Evolutionary conservation across 2,797 vertebrate species (phyloP), one percentile per base, ranked within the genome.

Genomic region (Takifugu ocellatus): DNA sequence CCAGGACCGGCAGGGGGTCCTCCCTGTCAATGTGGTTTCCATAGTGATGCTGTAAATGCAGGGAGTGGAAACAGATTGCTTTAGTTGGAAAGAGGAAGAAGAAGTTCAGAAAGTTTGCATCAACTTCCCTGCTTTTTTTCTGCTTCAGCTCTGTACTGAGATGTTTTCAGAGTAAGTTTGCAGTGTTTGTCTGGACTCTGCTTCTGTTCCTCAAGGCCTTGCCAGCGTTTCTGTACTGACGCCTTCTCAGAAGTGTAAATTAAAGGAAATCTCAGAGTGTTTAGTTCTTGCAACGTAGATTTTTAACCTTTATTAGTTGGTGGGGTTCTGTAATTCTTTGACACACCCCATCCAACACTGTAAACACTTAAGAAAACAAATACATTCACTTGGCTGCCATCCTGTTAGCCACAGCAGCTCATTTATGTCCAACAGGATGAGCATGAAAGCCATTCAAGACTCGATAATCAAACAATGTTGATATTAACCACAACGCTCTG

Each of bases 1-100:
- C 65, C 74, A 67, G 84, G 51, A 77, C 81, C 78, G 79, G 90
- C 92, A 91, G 90, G 91, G 90, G 90, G 89, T 87, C 89, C 70
- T 88, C 84, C 82, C 89, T 78, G 77, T 87, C 85, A 72, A 70
- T 77, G 82, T 78, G 64, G 61, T 88, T 87, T 85, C 85, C 90
- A 69, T 79, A 72, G 84, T 81, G 75, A 78, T 76, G 84, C 77
- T 88, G 78, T 81, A 87, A 87, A 82, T 25, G 68, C 79, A 85
- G 70, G 12, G 74, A 86, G 82, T 84, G 82, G 86, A 84, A 88
- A 85, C 84, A 85, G 81, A 87, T 81, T 82, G 84, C 75, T 88
- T 83, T 63, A 82, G 77, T n/a, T 56, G 31, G 64, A 74, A 56
- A 49, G 55, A 45, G 61, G 60, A 60, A 54, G 61, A 74, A 75